Conservation (phyloP, 2,888 invertebrate species). For the Lycia hirtaria region DNA sequence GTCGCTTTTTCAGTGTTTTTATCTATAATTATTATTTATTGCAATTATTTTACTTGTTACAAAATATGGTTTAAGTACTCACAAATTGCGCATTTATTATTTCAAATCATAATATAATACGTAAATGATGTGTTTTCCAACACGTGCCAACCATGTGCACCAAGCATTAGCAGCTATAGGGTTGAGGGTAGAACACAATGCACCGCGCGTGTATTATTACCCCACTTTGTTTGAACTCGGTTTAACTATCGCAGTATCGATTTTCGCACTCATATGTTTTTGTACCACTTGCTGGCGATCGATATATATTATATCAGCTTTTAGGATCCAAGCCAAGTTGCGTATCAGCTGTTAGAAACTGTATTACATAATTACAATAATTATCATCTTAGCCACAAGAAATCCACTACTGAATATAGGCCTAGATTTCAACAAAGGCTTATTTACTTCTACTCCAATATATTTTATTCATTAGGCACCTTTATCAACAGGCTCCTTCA, state of each 20-base stretch:
- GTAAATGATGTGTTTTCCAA: not conserved
- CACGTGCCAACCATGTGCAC: slow-evolving; percentile 49
- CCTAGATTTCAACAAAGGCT: too few species aligned
- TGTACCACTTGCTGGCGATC: slow-evolving; percentile 35
- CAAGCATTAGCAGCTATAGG: slow-evolving; percentile 36
- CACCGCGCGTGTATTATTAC: slow-evolving; percentile 70
- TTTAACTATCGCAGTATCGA: slow-evolving; percentile 76
- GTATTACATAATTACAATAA: too few species aligned
- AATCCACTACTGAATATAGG: too few species aligned
- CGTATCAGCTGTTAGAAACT: not conserved
- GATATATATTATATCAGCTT: slow-evolving; percentile 23
- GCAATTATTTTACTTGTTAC: too few species aligned
- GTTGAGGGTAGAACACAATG: slow-evolving; percentile 62
- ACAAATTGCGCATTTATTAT: too few species aligned
- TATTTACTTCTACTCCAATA: too few species aligned
- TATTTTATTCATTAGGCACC: too few species aligned
- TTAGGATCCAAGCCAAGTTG: not conserved
- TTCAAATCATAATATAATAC: not conserved
- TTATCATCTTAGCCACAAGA: too few species aligned
- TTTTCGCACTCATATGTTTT: slow-evolving; percentile 69
- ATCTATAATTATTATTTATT: too few species aligned
- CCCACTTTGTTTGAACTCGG: slow-evolving; percentile 76
- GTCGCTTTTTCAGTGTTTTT: too few species aligned
- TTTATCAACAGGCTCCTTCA: too few species aligned
- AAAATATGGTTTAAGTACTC: too few species aligned